Conservation (phyloP, 2,113 vertebrate genomes). For the Menidia beryllina region DNA sequence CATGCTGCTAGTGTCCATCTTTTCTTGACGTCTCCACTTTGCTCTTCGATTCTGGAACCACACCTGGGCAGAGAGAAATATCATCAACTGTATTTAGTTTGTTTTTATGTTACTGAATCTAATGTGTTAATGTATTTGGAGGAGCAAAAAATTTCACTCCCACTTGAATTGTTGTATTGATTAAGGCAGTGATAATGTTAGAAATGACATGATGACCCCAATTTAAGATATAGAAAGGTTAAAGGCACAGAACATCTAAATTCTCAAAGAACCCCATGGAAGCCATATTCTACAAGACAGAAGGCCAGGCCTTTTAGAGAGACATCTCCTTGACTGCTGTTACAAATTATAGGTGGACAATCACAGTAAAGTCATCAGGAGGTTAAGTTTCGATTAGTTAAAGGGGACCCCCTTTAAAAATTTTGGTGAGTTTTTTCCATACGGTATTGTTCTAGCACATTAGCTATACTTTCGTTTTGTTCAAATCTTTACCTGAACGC, state of each 20-base stretch:
- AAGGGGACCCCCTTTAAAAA: too few relatives aligned
- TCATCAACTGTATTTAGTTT: too few relatives aligned
- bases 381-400: background rate
- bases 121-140: background rate
- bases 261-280: too few relatives aligned
- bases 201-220: too few relatives aligned
- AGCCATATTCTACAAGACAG: too few relatives aligned
- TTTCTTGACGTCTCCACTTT: conserved; percentile 95
- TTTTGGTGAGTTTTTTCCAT: too few relatives aligned
- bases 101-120: background rate
- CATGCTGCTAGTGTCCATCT: conserved; percentile 88
- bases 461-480: background rate
- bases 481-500: conserved; percentile 87
- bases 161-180: background rate
- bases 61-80: conserved; percentile 76
- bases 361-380: background rate
- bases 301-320: background rate
- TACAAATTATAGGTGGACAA: background rate
- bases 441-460: background rate
- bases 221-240: too few relatives aligned
- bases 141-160: background rate
- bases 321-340: background rate
- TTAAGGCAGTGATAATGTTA: background rate
- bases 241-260: too few relatives aligned
- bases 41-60: conserved; percentile 96